Evolutionary conservation across 2,888 invertebrate species (phyloP).

Genomic region (Chalcosyrphus nemorum): DNA sequence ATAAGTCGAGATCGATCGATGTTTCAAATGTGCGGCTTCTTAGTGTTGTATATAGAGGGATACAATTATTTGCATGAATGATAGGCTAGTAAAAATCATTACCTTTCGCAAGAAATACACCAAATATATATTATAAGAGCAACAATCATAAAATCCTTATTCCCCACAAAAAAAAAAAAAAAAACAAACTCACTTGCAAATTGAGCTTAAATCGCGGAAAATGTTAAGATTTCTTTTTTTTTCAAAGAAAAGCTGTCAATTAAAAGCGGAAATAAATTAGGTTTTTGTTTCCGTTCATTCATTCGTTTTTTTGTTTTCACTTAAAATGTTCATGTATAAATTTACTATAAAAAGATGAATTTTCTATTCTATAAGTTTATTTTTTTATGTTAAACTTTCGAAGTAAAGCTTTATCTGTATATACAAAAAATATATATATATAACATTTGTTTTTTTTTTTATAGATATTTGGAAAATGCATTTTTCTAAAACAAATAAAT

Average conservation of each 20-base stretch:
- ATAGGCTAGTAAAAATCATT: constrained; percentile 52
- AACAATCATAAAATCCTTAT: constrained; percentile 60
- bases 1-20: constrained; percentile 31
- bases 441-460: constrained; percentile 46
- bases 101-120: constrained; percentile 71
- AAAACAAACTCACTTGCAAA: constrained; percentile 49
- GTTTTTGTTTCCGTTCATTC: constrained; percentile 3
- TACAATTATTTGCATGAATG: constrained; percentile 58
- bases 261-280: constrained; percentile 23
- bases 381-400: constrained; percentile 47
- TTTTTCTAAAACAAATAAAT: constrained; percentile 51
- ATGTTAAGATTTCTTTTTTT: constrained; percentile 16
- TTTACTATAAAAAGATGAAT: constrained; percentile 35
- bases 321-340: constrained; percentile 43
- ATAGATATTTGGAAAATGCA: constrained; percentile 43
- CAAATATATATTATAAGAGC: constrained; percentile 73
- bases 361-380: constrained; percentile 27
- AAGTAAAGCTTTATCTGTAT: constrained; percentile 64
- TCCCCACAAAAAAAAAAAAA: too few relatives aligned
- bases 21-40: constrained; percentile 43
- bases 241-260: constrained; percentile 68
- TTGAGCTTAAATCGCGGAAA: constrained; percentile 55
- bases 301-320: constrained; percentile 7
- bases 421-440: constrained; percentile 53
- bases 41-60: constrained; percentile 54